Evolutionary conservation across 2,797 vertebrate species (phyloP).

Genomic region (Erithacus rubecula): DNA sequence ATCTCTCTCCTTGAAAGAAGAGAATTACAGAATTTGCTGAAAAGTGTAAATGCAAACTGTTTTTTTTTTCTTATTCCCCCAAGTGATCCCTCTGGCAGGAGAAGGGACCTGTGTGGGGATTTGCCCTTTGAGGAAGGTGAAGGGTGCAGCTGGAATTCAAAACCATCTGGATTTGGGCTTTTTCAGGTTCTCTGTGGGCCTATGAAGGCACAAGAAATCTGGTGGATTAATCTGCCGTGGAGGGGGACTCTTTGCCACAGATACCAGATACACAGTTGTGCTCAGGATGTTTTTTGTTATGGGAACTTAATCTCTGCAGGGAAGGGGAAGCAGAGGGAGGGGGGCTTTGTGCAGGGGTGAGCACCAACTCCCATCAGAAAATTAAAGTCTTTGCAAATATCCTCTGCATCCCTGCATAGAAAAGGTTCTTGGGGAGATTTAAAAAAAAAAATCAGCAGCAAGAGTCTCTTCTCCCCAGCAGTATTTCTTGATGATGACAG

Average conservation of each 20-base stretch:
- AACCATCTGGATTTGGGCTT: not conserved
- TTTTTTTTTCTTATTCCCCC: not conserved
- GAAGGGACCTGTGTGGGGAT: not conserved
- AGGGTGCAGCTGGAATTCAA: not conserved
- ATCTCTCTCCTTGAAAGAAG: slow-evolving; percentile 34
- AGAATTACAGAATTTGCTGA: slow-evolving; percentile 31
- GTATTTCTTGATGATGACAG: slow-evolving; percentile 53
- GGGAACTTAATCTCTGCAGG: not conserved
- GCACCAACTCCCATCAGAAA: not conserved
- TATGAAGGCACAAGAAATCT: not conserved
- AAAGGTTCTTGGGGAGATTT: slow-evolving; percentile 1
- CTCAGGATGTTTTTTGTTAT: slow-evolving; percentile 48
- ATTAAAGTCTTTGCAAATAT: not conserved
- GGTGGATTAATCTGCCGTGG: not conserved
- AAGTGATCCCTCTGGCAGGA: not conserved
- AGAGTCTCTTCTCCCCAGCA: slow-evolving; percentile 25
- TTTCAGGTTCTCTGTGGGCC: not conserved
- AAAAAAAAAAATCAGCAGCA: not conserved
- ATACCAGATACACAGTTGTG: not conserved
- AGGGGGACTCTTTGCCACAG: not conserved
- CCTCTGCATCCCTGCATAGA: not conserved
- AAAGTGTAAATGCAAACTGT: slow-evolving; percentile 8
- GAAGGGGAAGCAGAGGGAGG: not conserved
- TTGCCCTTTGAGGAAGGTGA: not conserved
- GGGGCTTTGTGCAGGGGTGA: not conserved